Base-by-base conservation (phyloP, 2,113 vertebrate species). In the Puntigrus tetrazona region DNA sequence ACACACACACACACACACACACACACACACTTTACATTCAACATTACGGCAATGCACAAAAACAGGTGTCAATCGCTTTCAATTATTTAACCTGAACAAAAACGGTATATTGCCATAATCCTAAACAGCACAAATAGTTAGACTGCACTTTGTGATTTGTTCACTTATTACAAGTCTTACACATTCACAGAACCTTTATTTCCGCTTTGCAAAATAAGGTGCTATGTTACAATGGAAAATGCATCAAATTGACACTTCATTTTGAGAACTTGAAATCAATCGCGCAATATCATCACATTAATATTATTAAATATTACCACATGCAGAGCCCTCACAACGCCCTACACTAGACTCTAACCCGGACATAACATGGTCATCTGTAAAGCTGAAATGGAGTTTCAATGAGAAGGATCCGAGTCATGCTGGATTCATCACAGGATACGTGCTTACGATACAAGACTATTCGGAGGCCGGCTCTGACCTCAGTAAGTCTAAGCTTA, bases 381-480 rank as follows among this genome's bases (percentile, higher is more conserved):
- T 89, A 47, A 89, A 63, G 8, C 90, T 94, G 34, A 76, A 88
- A 45, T 94, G 93, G 93, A 59, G 0, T 72, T 94, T 90, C 38
- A 41, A 81, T 25, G 92, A 93, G 73, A 77, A 91, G 0, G 83
- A 92, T 27, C 82, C 57, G 0, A 7, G 36, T 50, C 90, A 90
- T 7, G 73, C 84, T 0, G 92, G 90, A 0, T 93, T 93, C 59
- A 92, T 93, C 85, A 90, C 80, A 3, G 91, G 91, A 75, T 94
- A 93, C 69, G 38, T 79, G 69, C 86, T 94, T 10, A 89, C 77
- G 0, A 63, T 86, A 25, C 85, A 86, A 61, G 45, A 83, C 47
- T 36, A 41, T 3, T 83, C 63, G 61, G 38, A 84, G 1, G 27
- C 67, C 4, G 27, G 0, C 5, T 22, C 11, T 2, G 4, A 22